Evolutionary conservation across 2,797 vertebrate species (phyloP).

Genomic region (Ctenochaetus hawaiiensis): DNA sequence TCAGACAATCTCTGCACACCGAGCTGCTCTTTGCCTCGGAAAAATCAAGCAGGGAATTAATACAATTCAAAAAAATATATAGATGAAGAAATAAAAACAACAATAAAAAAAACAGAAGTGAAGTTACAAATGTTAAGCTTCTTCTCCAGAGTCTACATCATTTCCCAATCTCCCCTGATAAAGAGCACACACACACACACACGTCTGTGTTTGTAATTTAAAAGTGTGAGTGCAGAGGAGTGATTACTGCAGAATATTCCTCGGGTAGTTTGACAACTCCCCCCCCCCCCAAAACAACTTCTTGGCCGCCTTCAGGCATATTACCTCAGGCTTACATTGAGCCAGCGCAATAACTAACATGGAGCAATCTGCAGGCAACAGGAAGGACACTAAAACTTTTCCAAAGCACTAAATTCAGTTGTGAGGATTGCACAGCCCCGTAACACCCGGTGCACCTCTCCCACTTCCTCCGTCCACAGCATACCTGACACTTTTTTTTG

Average conservation of each 20-base stretch:
- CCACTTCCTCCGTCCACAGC: slow-evolving; percentile 18
- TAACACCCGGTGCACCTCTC: neutral
- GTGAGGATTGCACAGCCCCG: slow-evolving; percentile 19
- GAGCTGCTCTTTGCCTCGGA: slow-evolving; percentile 16
- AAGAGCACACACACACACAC: slow-evolving; percentile 10
- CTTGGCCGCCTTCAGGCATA: slow-evolving; percentile 54
- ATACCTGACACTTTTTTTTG: slow-evolving; percentile 32
- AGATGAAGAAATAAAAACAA: neutral
- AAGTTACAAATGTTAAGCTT: slow-evolving; percentile 1
- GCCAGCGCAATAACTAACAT: slow-evolving; percentile 49
- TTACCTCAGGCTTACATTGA: slow-evolving; percentile 60
- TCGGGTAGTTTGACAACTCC: slow-evolving; percentile 48
- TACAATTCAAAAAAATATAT: neutral
- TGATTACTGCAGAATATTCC: slow-evolving; percentile 53
- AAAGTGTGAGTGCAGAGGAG: slow-evolving; percentile 38
- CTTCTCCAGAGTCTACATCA: neutral
- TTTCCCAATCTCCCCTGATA: neutral
- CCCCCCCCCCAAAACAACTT: slow-evolving; percentile 45
- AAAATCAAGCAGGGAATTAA: slow-evolving; percentile 38
- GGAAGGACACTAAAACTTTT: slow-evolving; percentile 50
- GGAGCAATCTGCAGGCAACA: slow-evolving; percentile 60
- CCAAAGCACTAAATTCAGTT: slow-evolving; percentile 37
- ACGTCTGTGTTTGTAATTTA: slow-evolving; percentile 34
- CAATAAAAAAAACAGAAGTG: neutral
- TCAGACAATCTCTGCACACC: slow-evolving; percentile 43